A percentile compares a stretch with the other conserved stretches of the same genome.
Evolutionary conservation across 2,888 invertebrate genomes (phyloP).

Genomic region (Urechis unicinctus): DNA sequence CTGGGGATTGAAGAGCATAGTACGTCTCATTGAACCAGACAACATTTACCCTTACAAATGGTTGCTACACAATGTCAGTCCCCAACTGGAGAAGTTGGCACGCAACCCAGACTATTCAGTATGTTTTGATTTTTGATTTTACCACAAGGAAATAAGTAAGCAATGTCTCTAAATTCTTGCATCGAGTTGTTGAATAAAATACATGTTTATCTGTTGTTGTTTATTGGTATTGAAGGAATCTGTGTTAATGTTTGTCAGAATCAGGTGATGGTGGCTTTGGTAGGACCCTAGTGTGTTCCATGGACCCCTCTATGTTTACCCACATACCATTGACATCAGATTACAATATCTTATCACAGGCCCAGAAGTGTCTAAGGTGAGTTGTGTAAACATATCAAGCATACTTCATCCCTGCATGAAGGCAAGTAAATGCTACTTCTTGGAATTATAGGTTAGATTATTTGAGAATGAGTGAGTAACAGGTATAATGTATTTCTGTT

Average conservation of each 20-base stretch:
- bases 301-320: background rate
- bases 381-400: too few species aligned
- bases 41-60: background rate
- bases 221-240: background rate
- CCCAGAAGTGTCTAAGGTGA: background rate
- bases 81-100: background rate
- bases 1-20: background rate
- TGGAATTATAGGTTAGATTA: too few species aligned
- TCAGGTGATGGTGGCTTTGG: background rate
- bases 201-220: too few species aligned
- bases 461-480: too few species aligned
- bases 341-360: background rate
- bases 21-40: background rate
- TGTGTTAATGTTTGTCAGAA: background rate
- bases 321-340: background rate
- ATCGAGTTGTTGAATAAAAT: too few species aligned
- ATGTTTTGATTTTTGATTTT: background rate
- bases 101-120: background rate
- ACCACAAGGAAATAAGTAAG: too few species aligned
- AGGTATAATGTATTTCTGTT: too few species aligned
- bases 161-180: too few species aligned
- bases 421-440: too few species aligned
- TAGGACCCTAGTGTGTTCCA: background rate
- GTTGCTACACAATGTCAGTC: background rate
- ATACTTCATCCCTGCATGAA: too few species aligned